Evolutionary conservation across 35 echinoderm and acorn worm species (phyloP).

Genomic region (Ptychodera flava): DNA sequence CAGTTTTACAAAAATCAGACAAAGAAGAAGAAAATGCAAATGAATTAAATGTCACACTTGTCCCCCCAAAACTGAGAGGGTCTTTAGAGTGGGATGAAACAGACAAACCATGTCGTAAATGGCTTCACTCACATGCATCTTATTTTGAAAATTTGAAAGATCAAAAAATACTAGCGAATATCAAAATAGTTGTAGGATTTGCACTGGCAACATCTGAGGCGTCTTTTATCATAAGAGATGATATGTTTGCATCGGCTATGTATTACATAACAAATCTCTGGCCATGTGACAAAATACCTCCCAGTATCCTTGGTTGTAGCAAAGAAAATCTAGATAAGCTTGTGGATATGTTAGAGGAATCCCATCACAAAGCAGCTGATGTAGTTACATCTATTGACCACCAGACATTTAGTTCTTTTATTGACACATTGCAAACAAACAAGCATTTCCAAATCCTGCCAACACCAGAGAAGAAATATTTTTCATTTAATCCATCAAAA

Average conservation of each 20-base stretch:
- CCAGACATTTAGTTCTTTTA: background rate
- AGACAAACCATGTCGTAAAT: background rate
- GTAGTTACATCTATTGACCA: background rate
- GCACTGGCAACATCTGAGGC: background rate
- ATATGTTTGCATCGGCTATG: background rate
- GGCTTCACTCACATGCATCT: background rate
- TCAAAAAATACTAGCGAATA: background rate
- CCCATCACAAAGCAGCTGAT: background rate
- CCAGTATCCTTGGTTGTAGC: background rate
- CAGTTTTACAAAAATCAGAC: background rate
- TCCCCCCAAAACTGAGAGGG: background rate
- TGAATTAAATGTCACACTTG: background rate
- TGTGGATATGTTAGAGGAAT: background rate
- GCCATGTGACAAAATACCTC: background rate
- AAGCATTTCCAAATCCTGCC: background rate
- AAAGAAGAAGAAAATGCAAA: background rate
- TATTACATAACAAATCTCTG: background rate
- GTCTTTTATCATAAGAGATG: background rate
- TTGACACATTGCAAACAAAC: background rate
- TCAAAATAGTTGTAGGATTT: background rate
- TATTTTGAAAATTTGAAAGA: background rate
- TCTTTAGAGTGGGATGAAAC: too few relatives aligned
- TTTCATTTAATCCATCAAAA: background rate
- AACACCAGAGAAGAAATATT: background rate
- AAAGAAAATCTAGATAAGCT: background rate